Base-by-base conservation (phyloP, 2,888 invertebrate species). In the Hesperia comma region DNA sequence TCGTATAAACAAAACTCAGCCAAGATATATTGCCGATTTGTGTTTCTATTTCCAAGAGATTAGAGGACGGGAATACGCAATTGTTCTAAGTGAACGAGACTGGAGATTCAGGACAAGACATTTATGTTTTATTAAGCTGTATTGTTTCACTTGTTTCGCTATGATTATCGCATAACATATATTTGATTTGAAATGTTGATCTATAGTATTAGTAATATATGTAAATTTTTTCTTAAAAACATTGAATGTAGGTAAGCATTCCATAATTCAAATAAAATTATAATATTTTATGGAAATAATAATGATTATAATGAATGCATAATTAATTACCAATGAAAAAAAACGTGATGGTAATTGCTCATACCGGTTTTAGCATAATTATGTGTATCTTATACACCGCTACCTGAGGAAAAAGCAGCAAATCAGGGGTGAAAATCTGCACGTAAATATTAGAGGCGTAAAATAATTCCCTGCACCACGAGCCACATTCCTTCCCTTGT, bases 391-490 rank as follows among this genome's bases (percentile, higher is more conserved):
- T 5, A 26, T 8, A 8, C 33, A 8, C 7, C 8, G 8, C 33
- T 8, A 33, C 3, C 37, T 3, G 12, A 37, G 2, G 37, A 37
- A 12, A 3, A 37, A 37, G 37, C 37, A 12, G 37, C 3, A 37
- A 37, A 37, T 1, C 10, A 6, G 8, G 10, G 37, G 8, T 75
- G 77, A 55, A 55, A 40, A 40, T 37, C 7, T 33, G 19, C 49
- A 40, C 33, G n/a, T 17, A 10, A 46, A 32, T 46, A 46, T 33
- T 14, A 62, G 82, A 82, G 81, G 75, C 79, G 78, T 84, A 87
- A 87, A 87, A 87, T 85, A 64, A 64, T 66, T 81, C 81, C 78
- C 79, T 54, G 72, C 79, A 80, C 78, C 80, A 77, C 78, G 78
- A 79, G 77, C 76, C 78, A 80, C 76, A 80, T 76, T 76, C 74